These are phyloP conservation scores for Cosmia pyralina DNA, from an alignment of 2,888 invertebrate species.

Conservation along the genomic window DNA sequence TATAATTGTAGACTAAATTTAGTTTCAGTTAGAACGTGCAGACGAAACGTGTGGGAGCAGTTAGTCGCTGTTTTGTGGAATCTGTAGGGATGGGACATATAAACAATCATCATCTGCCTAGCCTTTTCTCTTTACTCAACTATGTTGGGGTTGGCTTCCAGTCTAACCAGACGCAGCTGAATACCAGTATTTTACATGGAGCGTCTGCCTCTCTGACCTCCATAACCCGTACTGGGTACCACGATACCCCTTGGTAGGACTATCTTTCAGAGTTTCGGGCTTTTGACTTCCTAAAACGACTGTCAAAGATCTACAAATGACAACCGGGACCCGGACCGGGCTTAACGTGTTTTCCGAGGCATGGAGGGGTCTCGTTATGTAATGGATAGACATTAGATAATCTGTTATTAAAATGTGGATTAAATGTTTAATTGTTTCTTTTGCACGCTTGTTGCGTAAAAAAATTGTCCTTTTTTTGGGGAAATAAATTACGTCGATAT, in stretches of 20 bases:
- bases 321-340: no score
- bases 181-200: background rate
- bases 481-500: no score
- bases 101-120: background rate
- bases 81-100: slow-evolving; percentile 48
- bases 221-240: background rate
- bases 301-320: background rate
- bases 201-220: background rate
- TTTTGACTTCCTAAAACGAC: background rate
- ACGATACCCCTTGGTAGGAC: no score
- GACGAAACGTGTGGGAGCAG: slow-evolving; percentile 53
- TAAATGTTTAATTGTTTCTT: background rate
- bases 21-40: slow-evolving; percentile 54
- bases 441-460: background rate
- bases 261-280: background rate
- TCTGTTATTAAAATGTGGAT: background rate
- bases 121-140: background rate
- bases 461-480: background rate
- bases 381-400: background rate
- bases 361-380: background rate
- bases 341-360: background rate
- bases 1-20: slow-evolving; percentile 58
- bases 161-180: background rate
- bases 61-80: slow-evolving; percentile 32
- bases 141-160: no score